phyloP scores from a whole-genome alignment of 1,140 invertebrate genomes.

The Chionoecetes opilio region DNA sequence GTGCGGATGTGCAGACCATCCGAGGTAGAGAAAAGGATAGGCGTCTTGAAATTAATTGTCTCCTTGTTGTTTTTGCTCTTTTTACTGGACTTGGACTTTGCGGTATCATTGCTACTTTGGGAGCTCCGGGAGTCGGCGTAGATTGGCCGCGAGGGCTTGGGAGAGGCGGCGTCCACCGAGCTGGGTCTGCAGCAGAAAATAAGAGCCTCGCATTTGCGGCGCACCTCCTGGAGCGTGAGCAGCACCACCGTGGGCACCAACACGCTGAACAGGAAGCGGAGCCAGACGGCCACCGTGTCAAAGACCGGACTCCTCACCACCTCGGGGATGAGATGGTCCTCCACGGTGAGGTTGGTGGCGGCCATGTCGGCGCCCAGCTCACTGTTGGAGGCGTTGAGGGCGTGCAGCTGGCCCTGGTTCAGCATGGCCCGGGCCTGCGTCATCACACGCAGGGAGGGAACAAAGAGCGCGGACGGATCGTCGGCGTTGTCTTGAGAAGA shows the following conservation, averaged over 20 bases:
- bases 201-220: constrained; percentile 70
- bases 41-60: constrained; percentile 74
- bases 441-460: neutral
- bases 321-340: constrained; percentile 72
- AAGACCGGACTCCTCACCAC: constrained; percentile 58
- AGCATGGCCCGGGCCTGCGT: constrained; percentile 48
- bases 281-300: constrained; percentile 79
- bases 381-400: constrained; percentile 31
- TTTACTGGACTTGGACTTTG: constrained; percentile 61
- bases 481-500: neutral
- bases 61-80: constrained; percentile 67
- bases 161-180: constrained; percentile 78
- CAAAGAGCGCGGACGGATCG: constrained; percentile 34
- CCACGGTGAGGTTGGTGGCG: constrained; percentile 62
- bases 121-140: constrained; percentile 36
- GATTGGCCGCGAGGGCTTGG: constrained; percentile 64
- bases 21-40: constrained; percentile 77
- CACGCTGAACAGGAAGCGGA: constrained; percentile 73
- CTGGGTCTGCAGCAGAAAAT: constrained; percentile 79
- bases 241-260: constrained; percentile 78
- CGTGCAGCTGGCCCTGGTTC: constrained; percentile 48
- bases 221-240: constrained; percentile 66
- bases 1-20: constrained; percentile 80
- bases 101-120: neutral
- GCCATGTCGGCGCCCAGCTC: neutral